Percentiles rank a stretch among this genome's conserved stretches.
Conservation (phyloP, 2,113 vertebrate genomes). For the Felis chaus region DNA sequence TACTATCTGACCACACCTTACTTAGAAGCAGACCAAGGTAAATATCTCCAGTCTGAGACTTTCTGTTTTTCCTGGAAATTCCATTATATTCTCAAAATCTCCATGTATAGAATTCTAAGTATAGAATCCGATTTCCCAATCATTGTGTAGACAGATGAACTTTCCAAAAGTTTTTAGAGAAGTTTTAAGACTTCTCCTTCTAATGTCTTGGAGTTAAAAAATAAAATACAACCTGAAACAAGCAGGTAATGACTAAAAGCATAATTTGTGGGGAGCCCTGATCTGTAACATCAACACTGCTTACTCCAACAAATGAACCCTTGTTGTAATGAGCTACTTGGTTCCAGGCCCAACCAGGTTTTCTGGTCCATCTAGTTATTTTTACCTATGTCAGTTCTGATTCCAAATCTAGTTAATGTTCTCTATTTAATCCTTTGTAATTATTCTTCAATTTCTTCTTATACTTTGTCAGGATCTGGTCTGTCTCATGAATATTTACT, state of each 20-base stretch:
- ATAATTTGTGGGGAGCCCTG: neutral
- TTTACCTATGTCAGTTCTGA: neutral
- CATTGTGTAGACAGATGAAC: neutral
- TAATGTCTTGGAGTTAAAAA: neutral
- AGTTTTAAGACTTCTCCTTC: neutral
- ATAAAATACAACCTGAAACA: neutral
- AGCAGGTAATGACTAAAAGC: neutral
- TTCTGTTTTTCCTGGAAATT: neutral
- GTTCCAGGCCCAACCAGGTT: neutral
- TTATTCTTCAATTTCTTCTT: neutral
- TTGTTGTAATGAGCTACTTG: neutral
- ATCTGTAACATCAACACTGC: neutral
- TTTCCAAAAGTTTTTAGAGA: neutral
- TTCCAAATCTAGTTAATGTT: neutral
- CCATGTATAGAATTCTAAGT: neutral
- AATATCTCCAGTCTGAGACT: neutral
- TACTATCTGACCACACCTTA: neutral
- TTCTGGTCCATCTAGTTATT: neutral
- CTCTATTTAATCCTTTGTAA: neutral
- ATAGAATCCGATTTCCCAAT: neutral
- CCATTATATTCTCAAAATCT: neutral
- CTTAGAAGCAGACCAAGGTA: neutral
- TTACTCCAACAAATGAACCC: neutral
- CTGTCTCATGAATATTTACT: neutral
- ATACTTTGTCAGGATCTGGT: neutral